Evolutionary conservation across 2,888 invertebrate species (phyloP), one percentile per base, ranked within the genome.

Genomic region (Calephelis perditalis): DNA sequence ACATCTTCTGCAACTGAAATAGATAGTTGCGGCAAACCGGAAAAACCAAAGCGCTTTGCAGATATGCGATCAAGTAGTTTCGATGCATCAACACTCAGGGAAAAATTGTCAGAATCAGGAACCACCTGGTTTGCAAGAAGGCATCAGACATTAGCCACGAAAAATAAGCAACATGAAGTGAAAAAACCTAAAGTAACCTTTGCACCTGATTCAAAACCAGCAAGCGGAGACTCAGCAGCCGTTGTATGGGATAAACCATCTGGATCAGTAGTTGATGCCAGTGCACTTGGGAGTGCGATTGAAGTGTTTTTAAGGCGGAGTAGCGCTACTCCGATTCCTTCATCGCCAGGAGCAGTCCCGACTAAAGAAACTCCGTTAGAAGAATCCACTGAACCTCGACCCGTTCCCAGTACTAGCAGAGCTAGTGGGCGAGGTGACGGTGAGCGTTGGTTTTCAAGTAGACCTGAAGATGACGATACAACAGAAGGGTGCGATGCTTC

Each of bases 51-150:
- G 64, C 91, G 92, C 59, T 84, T 94, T 62, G 94, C 93, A 66
- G 94, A 94, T 67, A 94, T 93, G 77, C 93, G 96, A 60, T 96
- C 96, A 12, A 96, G 96, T 81, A 96, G 96, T 79, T 96, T 96
- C 73, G 96, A 96, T 78, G 93, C 96, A 0, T 96, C 96, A 26
- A 92, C 95, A 35, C 89, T 96, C 49, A 89, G 92, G 56, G 91
- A 92, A 7, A 82, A 82, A 64, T 77, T 83, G 2, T 71, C 73
- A 64, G 84, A 81, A 65, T 78, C 86, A 0, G 93, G 94, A 44
- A 92, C 94, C 7, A 94, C 93, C 60, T 96, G 96, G 96, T 95
- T 96, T 77, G 90, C 93, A 7, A 94, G 94, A 71, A 92, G 96
- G 5, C 96, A 96, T 75, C 95, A 95, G 74, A 96, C 96, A 0